A percentile compares a stretch with the other conserved stretches of the same genome.
Evolutionary conservation across 92 coral and sea anemone species (phyloP).

Genomic region (Phenganax stokvisi): DNA sequence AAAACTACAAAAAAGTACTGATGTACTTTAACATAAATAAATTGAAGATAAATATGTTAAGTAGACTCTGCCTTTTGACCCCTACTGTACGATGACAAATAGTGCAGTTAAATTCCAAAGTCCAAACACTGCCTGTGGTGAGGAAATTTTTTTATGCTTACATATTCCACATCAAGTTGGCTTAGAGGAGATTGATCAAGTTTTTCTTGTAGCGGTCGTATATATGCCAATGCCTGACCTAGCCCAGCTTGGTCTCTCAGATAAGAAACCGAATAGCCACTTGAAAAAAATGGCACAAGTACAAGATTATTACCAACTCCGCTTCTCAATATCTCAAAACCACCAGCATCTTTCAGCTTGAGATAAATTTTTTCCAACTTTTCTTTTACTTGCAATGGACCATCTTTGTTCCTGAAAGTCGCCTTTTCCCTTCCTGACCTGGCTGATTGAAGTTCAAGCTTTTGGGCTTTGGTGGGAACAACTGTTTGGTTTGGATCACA

Average conservation of each 20-base stretch:
- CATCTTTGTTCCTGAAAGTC: neutral
- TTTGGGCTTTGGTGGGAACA: neutral
- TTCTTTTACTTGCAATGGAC: neutral
- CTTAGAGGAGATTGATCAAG: neutral
- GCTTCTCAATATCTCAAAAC: neutral
- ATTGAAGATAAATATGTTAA: too few relatives aligned
- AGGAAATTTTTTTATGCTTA: too few relatives aligned
- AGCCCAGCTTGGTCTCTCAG: neutral
- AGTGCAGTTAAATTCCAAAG: too few relatives aligned
- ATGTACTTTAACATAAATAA: too few relatives aligned
- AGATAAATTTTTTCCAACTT: neutral
- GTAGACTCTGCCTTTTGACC: too few relatives aligned
- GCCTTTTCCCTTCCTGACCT: neutral
- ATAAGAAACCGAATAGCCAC: neutral
- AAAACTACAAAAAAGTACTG: too few relatives aligned
- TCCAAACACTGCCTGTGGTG: too few relatives aligned
- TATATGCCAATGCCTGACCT: conserved; percentile 21
- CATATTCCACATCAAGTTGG: neutral
- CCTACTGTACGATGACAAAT: too few relatives aligned
- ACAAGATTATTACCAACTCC: neutral
- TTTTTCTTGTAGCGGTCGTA: neutral
- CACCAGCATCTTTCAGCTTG: neutral
- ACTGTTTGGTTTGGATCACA: neutral
- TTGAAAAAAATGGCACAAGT: neutral
- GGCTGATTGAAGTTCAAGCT: neutral